These are phyloP conservation scores for Holacanthella duospinosa DNA, from an alignment of 2,888 invertebrate species.

Conservation along the genomic window DNA sequence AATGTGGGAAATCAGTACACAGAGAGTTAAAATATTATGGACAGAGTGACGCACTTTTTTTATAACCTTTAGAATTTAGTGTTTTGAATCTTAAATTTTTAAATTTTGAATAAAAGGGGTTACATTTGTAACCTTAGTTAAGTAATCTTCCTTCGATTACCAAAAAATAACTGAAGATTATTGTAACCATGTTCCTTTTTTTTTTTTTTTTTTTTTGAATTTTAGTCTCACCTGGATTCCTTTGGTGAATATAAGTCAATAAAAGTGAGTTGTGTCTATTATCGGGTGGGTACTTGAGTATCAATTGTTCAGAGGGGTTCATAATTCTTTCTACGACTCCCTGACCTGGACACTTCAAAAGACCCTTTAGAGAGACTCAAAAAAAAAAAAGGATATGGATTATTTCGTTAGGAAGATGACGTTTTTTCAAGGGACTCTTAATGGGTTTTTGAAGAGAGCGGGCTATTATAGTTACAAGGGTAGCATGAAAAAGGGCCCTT, in stretches of 20 bases:
- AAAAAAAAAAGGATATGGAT: neutral
- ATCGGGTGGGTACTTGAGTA: neutral
- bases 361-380: too few relatives aligned
- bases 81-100: too few relatives aligned
- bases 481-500: too few relatives aligned
- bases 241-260: neutral
- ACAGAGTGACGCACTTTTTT: too few relatives aligned
- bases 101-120: too few relatives aligned
- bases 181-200: neutral
- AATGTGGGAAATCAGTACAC: too few relatives aligned
- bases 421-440: slow-evolving; percentile 1
- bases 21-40: too few relatives aligned
- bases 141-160: too few relatives aligned
- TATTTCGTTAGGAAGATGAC: slow-evolving; percentile 1
- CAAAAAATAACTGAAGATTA: too few relatives aligned
- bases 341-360: too few relatives aligned
- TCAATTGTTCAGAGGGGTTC: neutral
- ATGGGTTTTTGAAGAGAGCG: slow-evolving; percentile 6
- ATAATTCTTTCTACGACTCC: neutral
- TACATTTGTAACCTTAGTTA: too few relatives aligned
- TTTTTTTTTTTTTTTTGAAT: neutral
- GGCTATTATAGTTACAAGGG: neutral
- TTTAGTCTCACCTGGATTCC: neutral
- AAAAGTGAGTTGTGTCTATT: neutral
- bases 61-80: too few relatives aligned